These are phyloP conservation scores for Odontothrips loti DNA, from an alignment of 2,888 invertebrate genomes.

Conservation along the genomic window DNA sequence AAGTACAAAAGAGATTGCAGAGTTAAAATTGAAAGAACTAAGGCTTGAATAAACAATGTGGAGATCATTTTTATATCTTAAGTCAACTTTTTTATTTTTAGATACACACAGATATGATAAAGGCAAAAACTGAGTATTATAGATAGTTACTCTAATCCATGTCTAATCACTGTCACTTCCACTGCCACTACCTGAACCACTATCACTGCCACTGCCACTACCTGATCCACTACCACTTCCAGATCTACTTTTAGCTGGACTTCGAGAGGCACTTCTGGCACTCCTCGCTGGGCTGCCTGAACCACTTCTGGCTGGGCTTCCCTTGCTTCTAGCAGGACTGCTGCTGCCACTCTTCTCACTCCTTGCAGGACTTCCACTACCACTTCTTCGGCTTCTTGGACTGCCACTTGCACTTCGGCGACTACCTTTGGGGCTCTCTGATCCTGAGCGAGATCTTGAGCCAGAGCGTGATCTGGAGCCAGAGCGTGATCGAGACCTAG, in stretches of 20 bases:
- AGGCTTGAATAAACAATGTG: neutral
- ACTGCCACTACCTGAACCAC: constrained; percentile 44
- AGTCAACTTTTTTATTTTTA: neutral
- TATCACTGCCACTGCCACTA: constrained; percentile 42
- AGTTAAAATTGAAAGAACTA: neutral
- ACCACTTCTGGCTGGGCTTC: constrained; percentile 30
- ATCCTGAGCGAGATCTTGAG: constrained; percentile 21
- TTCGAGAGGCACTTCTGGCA: neutral
- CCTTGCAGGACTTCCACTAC: constrained; percentile 29
- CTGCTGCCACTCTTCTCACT: constrained; percentile 27
- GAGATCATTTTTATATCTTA: neutral
- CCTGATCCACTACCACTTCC: constrained; percentile 38
- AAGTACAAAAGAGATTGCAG: constrained; percentile 2
- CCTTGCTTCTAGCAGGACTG: constrained; percentile 29
- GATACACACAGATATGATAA: neutral
- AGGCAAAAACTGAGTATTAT: constrained; percentile 40
- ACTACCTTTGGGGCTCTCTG: constrained; percentile 19
- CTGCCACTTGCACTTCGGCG: constrained; percentile 27
- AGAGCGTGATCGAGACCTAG: neutral
- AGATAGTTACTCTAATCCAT: constrained; percentile 30
- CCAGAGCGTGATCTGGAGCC: constrained; percentile 22
- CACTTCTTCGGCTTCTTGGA: constrained; percentile 27
- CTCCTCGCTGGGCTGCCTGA: constrained; percentile 22
- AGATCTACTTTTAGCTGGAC: constrained; percentile 21
- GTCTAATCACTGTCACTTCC: constrained; percentile 38